A percentile compares a stretch with the other conserved stretches of the same genome.
Evolutionary conservation across 64 coral and sea anemone genomes (phyloP).

Genomic region (Dendrophyllia cribrosa): DNA sequence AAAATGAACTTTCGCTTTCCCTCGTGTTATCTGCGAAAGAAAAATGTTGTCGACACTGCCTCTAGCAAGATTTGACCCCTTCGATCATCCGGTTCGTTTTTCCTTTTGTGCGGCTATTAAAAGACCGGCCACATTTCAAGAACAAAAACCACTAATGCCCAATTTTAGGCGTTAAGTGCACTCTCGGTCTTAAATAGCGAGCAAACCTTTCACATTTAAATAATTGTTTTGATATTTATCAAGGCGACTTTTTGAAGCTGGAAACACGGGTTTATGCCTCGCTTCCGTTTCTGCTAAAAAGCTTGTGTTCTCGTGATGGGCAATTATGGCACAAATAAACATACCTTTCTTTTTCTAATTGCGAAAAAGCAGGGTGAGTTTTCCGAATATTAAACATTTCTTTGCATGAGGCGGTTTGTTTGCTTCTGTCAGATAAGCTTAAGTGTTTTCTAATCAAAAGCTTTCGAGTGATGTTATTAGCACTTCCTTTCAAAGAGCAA

Average conservation of each 20-base stretch:
- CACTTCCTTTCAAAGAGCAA: background rate
- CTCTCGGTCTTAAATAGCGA: background rate
- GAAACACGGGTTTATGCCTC: background rate
- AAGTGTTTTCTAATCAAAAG: constrained; percentile 40
- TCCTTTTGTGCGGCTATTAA: background rate
- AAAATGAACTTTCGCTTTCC: background rate
- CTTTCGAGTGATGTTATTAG: constrained; percentile 50
- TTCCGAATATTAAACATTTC: constrained; percentile 42
- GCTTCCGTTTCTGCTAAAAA: constrained; percentile 26
- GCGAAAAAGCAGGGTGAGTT: constrained; percentile 36
- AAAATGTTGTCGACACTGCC: background rate
- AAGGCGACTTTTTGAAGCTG: background rate
- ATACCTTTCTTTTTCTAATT: constrained; percentile 37
- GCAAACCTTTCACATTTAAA: constrained; percentile 10
- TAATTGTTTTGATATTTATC: background rate
- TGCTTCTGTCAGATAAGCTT: constrained; percentile 43
- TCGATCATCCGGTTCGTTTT: constrained; percentile 34
- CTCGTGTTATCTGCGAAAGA: background rate
- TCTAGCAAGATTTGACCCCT: constrained; percentile 3
- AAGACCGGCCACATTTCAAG: constrained; percentile 21
- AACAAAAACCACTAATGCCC: constrained; percentile 47
- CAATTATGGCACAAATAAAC: constrained; percentile 37
- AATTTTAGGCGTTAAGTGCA: constrained; percentile 28
- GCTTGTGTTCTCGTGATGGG: background rate
- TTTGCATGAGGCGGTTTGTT: constrained; percentile 65